Percentiles rank a stretch among this genome's conserved stretches.
These are phyloP conservation scores for Crotalus helleri DNA, from an alignment of 2,113 vertebrate species.

Conservation along the genomic window DNA sequence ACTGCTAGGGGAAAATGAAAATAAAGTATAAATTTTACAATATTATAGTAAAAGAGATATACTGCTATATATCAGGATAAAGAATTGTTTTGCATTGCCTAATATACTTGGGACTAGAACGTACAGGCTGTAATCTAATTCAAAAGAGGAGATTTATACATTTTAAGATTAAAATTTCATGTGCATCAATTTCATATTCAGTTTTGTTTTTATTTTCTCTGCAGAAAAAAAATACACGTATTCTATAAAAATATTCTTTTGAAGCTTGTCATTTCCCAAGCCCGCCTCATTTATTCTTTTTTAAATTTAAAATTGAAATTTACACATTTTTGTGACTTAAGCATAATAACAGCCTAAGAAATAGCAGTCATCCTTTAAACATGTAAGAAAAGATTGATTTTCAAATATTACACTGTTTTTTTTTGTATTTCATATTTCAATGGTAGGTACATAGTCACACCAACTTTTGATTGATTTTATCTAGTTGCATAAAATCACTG, in stretches of 20 bases:
- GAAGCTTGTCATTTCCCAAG: too few species aligned
- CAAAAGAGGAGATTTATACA: not conserved
- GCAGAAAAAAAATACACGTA: not conserved
- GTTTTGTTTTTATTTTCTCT: not conserved
- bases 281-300: not conserved
- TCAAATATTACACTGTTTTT: not conserved
- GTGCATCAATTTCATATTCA: not conserved
- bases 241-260: not conserved
- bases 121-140: not conserved
- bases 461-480: not conserved
- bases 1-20: not conserved
- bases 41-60: accelerated
- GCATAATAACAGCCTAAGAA: not conserved
- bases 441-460: not conserved
- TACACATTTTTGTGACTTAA: not conserved
- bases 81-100: not conserved
- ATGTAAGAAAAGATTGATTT: not conserved
- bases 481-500: not conserved
- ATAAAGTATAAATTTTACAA: accelerated
- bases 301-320: not conserved
- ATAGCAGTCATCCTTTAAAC: not conserved
- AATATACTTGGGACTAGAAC: not conserved
- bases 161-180: not conserved
- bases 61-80: not conserved
- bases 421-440: not conserved